Evolutionary conservation across 2,113 vertebrate species (phyloP), one percentile per base, ranked within the genome.

Genomic region (Oxyruncus cristatus): DNA sequence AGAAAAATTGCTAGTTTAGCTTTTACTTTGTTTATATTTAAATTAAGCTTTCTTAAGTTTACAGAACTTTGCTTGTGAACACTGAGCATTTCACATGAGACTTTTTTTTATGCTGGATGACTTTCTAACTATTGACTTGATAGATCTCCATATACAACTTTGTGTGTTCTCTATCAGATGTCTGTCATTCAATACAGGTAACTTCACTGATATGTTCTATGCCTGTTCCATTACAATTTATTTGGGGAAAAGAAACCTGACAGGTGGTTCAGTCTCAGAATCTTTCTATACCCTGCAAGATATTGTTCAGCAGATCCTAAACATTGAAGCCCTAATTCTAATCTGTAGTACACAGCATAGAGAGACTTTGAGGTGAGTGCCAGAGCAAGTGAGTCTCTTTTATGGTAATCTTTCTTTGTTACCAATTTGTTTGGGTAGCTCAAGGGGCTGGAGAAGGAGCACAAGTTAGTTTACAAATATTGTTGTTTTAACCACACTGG

Each of bases 41-140:
- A 97, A 92, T 89, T 91, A 90, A 96, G 67, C 86, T 95, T 94
- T 91, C 93, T 67, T 93, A 91, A 94, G 91, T 96, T 97, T 96
- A 96, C 93, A 90, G 19, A 85, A 95, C 52, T 68, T 93, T 65
- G 56, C 93, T 93, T 96, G 83, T 85, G 88, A 94, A 94, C 90
- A 88, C 74, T 94, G 75, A 94, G 61, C 46, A 88, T 94, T 97
- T 96, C 84, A 92, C 33, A 66, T 81, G 35, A 94, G 82, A 93
- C 73, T 58, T 93, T 95, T 79, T 95, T 96, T 87, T 80, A 95
- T 95, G 77, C 81, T 89, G 87, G 89, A 92, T 72, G 83, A 27
- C 76, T 70, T 92, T 90, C 52, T 91, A 66, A 91, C 46, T 89
- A 35, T 91, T 91, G 82, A 94, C 86, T 94, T 77, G 35, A 39